Evolutionary conservation across 2,113 vertebrate genomes (phyloP), one percentile per base, ranked within the genome.

Genomic region (Cynocephalus volans): DNA sequence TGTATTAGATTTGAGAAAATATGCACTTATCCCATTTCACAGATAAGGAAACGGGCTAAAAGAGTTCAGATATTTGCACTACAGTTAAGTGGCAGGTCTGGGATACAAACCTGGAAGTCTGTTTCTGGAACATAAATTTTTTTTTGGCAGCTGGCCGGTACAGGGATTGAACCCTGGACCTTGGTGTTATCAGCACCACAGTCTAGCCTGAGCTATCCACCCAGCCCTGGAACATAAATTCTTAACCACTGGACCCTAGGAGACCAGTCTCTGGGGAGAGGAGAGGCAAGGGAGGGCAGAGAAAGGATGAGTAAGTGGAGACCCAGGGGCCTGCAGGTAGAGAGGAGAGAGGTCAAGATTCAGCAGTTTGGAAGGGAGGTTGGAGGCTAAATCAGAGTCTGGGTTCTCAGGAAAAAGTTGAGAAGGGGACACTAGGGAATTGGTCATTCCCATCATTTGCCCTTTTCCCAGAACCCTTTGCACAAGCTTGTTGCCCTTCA

Each of bases 391-490:
- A 64, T 31, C 64, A 60, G n/a, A 50, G 23, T 79, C 70, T 54
- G 54, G 36, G 73, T 60, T 86, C 73, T 90, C 28, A 91, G 36
- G 83, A 86, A 75, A 85, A 91, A 62, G 48, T 11, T 13, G 15
- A 93, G 86, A 82, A 76, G 33, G 82, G 21, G 50, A 64, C 48
- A 15, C 70, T 28, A 65, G 72, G 52, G 17, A 90, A 48, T 4
- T 58, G 41, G 4, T 45, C 21, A 26, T 60, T 60, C 79, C 33
- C 54, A 21, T 64, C 52, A 84, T 18, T 28, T 8, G 48, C 17
- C 24, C 60, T 60, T 26, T 87, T 52, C 76, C 88, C 69, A 90
- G 95, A 80, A 81, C 45, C 41, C 52, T 92, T 86, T 70, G 85
- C 69, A 82, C 24, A 81, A 41, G 70, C 8, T 76, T 31, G n/a